phyloP scores from a whole-genome alignment of 2,113 vertebrate genomes.

The Oncorhynchus tshawytscha region DNA sequence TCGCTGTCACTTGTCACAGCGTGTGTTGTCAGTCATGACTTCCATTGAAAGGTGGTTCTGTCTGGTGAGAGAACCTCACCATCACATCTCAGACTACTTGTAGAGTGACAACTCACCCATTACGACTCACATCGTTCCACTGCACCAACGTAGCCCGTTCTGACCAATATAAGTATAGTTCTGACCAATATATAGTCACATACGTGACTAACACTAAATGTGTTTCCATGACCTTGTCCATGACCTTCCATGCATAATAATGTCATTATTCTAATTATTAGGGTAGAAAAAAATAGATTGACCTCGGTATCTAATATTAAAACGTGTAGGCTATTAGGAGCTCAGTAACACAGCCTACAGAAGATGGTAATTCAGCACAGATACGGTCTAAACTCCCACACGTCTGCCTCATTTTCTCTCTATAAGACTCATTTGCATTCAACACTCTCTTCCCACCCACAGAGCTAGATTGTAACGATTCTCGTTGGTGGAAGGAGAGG shows the following conservation, averaged over 20 bases:
- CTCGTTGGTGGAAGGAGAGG: too few species aligned
- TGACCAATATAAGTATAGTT: neutral
- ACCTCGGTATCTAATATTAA: too few species aligned
- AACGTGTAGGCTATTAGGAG: too few species aligned
- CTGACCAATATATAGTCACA: neutral
- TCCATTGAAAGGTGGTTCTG: constrained; percentile 23
- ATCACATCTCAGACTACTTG: constrained; percentile 56
- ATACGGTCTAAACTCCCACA: neutral
- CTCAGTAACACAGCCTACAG: too few species aligned
- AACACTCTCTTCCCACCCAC: constrained; percentile 7
- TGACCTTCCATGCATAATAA: too few species aligned
- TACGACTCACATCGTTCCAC: constrained; percentile 68
- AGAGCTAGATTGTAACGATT: neutral
- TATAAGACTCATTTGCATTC: neutral
- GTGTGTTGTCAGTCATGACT: too few species aligned
- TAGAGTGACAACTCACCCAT: constrained; percentile 44
- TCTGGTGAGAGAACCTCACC: constrained; percentile 63
- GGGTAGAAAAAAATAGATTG: too few species aligned
- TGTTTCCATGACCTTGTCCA: too few species aligned
- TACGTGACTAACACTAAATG: neutral
- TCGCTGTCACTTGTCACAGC: too few species aligned
- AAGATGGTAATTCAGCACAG: neutral
- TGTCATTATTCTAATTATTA: too few species aligned
- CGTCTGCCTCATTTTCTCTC: neutral
- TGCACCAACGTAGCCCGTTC: constrained; percentile 1